Base-by-base conservation (phyloP, 2,888 invertebrate species). In the Drosophila demipolita region DNA sequence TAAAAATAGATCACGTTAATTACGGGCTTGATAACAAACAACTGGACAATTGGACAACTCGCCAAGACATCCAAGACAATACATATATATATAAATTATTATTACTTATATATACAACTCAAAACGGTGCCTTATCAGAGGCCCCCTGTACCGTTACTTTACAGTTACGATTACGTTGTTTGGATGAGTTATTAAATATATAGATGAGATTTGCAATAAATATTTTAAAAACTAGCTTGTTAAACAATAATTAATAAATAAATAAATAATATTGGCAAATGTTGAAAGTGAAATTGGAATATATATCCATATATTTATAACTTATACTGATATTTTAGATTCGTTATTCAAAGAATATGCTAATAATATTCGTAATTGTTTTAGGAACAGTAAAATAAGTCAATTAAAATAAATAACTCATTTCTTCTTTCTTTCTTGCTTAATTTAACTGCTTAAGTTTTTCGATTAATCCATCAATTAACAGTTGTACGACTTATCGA, bases 1-100 rank as follows among this genome's bases (percentile, higher is more conserved):
- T 86, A 85, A 75, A 83, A 86, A 86, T 83, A 83, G 86, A 86
- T 75, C 78, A 86, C 75, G 83, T 83, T 86, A 83, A 83, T 83
- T 83, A 78, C 75, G 70, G 52, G 50, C 70, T 79, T 80, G 86
- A 82, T 82, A 82, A 85, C 71, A 78, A 50, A 50, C 63, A 61
- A 63, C 65, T 65, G 60, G 53, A 52, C 63, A 61, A 63, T 62
- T 65, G 57, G 53, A 52, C 45, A 23, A 12, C 12, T 23, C 45
- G 20, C 45, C 52, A 55, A 61, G 66, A 54, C 64, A 63, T 49
- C 32, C 40, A 75, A 57, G 38, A 29, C 53, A 40, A 66, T 45
- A 55, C 53, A 20, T 32, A 55, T 60, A 20, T 32, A 20, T 36
- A 55, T 60, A 20, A 15, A 29, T 38, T 23, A 32, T 23, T 57